Evolutionary conservation across 2,888 invertebrate genomes (phyloP).

Genomic region (Crocallis elinguaria): DNA sequence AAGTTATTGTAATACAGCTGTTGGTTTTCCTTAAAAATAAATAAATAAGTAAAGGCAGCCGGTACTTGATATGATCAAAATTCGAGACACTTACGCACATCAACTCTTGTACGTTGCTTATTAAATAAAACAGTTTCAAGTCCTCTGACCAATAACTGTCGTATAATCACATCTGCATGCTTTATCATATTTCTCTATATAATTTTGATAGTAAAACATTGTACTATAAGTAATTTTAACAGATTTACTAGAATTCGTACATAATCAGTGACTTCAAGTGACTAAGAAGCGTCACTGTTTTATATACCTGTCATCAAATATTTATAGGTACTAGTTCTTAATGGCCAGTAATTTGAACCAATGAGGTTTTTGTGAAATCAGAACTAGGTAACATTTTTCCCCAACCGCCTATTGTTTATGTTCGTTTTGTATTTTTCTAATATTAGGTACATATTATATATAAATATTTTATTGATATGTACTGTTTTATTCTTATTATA

Average conservation of each 20-base stretch:
- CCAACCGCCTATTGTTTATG: too few relatives aligned
- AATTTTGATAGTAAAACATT: constrained; percentile 43
- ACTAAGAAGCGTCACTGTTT: constrained; percentile 3
- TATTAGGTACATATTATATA: too few relatives aligned
- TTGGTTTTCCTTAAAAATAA: too few relatives aligned
- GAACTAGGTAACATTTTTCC: too few relatives aligned
- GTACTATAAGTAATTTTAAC: constrained; percentile 27
- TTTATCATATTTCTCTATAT: constrained; percentile 65
- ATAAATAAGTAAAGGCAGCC: too few relatives aligned
- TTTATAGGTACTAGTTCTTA: neutral
- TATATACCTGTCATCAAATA: neutral
- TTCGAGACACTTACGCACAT: constrained; percentile 34
- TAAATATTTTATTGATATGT: too few relatives aligned
- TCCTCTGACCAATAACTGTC: constrained; percentile 46
- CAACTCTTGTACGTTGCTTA: constrained; percentile 34
- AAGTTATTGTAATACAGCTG: too few relatives aligned
- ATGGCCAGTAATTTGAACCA: neutral
- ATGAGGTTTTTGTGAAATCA: neutral
- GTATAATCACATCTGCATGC: constrained; percentile 53
- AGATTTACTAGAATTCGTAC: constrained; percentile 24
- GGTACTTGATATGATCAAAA: too few relatives aligned
- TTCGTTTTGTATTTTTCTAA: too few relatives aligned
- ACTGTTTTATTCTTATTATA: too few relatives aligned
- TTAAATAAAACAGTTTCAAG: constrained; percentile 38
- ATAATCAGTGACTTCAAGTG: constrained; percentile 22